Evolutionary conservation across 37 sponge, comb jelly and placozoan genomes (phyloP).

Genomic region (Hormiphora californensis): DNA sequence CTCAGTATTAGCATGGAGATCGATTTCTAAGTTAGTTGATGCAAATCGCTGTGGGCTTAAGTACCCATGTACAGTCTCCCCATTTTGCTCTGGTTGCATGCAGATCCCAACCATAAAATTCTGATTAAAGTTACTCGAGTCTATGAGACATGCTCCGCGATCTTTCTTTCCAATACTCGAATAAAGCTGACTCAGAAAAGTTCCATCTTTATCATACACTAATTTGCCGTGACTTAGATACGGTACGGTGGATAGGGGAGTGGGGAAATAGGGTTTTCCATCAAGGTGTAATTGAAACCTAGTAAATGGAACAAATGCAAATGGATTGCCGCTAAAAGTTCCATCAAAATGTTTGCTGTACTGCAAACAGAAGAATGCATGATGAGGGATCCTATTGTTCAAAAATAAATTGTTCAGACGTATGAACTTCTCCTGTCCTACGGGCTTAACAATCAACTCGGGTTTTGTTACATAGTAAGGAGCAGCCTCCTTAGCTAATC

Average conservation of each 20-base stretch:
- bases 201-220: neutral
- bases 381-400: neutral
- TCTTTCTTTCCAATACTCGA: neutral
- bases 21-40: neutral
- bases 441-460: neutral
- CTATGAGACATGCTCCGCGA: neutral
- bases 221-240: too few species aligned
- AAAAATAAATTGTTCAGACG: neutral
- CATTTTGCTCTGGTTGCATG: neutral
- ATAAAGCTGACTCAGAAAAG: neutral
- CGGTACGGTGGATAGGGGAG: neutral
- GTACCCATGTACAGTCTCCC: neutral
- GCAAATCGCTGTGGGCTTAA: neutral
- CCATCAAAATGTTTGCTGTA: neutral
- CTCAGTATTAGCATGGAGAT: neutral
- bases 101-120: neutral
- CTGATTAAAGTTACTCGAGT: neutral
- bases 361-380: constrained; percentile 8
- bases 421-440: neutral
- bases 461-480: neutral
- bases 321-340: neutral
- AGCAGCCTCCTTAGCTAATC: neutral
- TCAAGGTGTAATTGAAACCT: neutral
- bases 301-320: neutral
- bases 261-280: neutral